Evolutionary conservation across 2,797 vertebrate genomes (phyloP), one percentile per base, ranked within the genome.

Genomic region (Labroides dimidiatus): DNA sequence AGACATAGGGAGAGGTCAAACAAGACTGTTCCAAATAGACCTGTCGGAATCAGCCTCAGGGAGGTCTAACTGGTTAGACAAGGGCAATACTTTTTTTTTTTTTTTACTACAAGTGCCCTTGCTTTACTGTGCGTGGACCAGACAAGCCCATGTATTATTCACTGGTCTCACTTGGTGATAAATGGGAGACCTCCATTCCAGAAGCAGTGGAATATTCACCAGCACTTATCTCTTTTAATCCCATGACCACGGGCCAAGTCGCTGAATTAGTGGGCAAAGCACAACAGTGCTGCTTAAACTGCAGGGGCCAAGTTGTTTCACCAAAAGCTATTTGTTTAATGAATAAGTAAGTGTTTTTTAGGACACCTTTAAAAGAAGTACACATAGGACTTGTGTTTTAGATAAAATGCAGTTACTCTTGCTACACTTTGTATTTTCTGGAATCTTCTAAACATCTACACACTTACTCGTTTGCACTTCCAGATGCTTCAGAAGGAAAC

Each of bases 1-100:
- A 91, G 90, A 91, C 86, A 85, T 54, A 69, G 80, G 69, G 76
- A 85, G 81, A 88, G 92, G 91, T 93, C 91, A 92, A 90, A 92
- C 78, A 82, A 91, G 90, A 89, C 79, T 74, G 80, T 92, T 92
- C 88, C 90, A 92, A 92, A 92, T 91, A 90, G 89, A 93, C 89
- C 88, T 90, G 89, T 91, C 87, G 77, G 84, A 88, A 73, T 81
- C 73, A 78, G 92, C 90, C 91, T 88, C 70, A 2, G 89, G 88
- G 88, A 81, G 86, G 63, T 61, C 73, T 73, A 85, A 87, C 85
- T 75, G 69, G 82, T 91, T 87, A 75, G 84, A 91, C 88, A 89
- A 89, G 90, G 87, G 85, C 86, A 54, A 84, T 78, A 74, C 78
- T 83, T 86, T 88, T 83, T 88, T 79, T 78, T 72, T 77, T 83